Conservation (phyloP, 2,797 vertebrate species). For the Liasis olivaceus region DNA sequence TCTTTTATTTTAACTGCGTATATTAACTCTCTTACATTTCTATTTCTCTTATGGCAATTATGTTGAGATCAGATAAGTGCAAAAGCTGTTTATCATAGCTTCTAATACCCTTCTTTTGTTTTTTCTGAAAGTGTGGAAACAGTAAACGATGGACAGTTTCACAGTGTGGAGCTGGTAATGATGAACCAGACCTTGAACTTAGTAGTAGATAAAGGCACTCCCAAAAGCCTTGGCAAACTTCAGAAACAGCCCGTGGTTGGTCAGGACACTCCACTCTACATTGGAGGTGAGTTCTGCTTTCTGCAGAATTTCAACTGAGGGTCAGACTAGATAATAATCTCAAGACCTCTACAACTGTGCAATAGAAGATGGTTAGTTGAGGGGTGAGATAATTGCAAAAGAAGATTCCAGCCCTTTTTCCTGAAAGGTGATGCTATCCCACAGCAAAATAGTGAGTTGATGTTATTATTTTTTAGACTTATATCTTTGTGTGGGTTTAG, state of each 20-base stretch:
- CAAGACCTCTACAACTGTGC: not conserved
- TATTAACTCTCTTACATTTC: not conserved
- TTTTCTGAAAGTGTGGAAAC: constrained; percentile 86
- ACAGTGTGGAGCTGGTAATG: constrained; percentile 92
- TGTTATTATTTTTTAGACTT: not conserved
- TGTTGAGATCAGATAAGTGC: accelerated
- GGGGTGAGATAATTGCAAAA: not conserved
- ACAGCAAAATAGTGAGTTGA: not conserved
- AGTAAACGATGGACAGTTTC: constrained; percentile 94
- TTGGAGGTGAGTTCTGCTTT: constrained; percentile 84
- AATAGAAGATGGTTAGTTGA: not conserved
- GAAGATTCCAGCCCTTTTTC: not conserved
- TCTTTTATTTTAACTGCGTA: not conserved
- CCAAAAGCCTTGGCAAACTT: constrained; percentile 93
- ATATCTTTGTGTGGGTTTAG: not conserved
- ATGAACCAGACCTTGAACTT: constrained; percentile 94
- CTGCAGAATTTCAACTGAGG: not conserved
- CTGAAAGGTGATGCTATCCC: not conserved
- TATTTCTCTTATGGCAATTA: not conserved
- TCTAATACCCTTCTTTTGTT: not conserved
- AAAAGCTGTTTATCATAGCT: not conserved
- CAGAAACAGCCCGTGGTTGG: constrained; percentile 86
- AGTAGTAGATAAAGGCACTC: constrained; percentile 92
- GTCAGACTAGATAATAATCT: not conserved
- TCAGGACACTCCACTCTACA: constrained; percentile 91